These are phyloP conservation scores for Sepioteuthis lessoniana DNA, from an alignment of 2,888 invertebrate genomes.

Conservation along the genomic window DNA sequence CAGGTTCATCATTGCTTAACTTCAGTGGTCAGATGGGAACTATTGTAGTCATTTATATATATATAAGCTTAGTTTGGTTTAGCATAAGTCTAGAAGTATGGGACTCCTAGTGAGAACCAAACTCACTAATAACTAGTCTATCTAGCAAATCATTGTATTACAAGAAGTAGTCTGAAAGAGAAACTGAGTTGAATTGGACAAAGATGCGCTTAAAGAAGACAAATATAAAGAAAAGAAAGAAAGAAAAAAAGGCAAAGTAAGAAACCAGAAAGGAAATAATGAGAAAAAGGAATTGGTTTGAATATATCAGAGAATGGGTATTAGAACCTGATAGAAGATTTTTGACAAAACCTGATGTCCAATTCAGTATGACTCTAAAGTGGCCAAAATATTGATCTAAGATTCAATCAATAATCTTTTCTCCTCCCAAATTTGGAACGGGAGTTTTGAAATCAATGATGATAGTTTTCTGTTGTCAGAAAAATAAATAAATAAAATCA, in stretches of 20 bases:
- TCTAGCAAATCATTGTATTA: too few relatives aligned
- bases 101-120: too few relatives aligned
- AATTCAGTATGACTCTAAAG: not conserved
- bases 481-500: not conserved
- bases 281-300: not conserved
- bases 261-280: not conserved
- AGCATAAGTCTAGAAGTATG: too few relatives aligned
- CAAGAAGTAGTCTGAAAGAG: not conserved
- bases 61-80: too few relatives aligned
- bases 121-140: too few relatives aligned
- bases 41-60: too few relatives aligned
- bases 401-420: not conserved
- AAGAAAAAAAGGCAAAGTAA: not conserved
- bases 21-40: too few relatives aligned
- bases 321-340: not conserved
- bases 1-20: too few relatives aligned
- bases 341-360: not conserved
- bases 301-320: not conserved
- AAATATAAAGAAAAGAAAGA: not conserved
- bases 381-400: constrained; percentile 11
- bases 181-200: not conserved
- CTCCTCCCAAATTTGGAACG: not conserved
- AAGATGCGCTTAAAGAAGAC: not conserved
- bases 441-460: constrained; percentile 11
- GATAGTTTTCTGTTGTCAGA: not conserved